Percentiles rank a stretch among this genome's conserved stretches.
phyloP scores from a whole-genome alignment of 1,140 invertebrate species.

The Drosophila mauritiana region DNA sequence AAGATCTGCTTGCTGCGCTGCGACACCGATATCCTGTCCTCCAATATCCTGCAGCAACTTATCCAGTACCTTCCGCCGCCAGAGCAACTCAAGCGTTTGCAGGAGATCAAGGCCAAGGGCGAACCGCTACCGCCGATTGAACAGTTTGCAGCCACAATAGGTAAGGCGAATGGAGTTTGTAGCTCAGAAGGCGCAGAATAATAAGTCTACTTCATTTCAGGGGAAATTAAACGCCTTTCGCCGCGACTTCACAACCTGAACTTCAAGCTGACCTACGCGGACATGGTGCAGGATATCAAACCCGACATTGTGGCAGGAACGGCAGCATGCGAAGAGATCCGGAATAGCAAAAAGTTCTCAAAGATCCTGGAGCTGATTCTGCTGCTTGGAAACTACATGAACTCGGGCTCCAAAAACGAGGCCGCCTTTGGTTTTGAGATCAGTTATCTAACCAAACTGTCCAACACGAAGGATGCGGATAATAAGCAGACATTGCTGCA shows the following conservation, averaged over 20 bases:
- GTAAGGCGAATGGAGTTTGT: slow-evolving; percentile 58
- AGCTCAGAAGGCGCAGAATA: not conserved
- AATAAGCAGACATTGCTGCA: slow-evolving; percentile 97
- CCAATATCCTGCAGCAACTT: slow-evolving; percentile 92
- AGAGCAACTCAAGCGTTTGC: slow-evolving; percentile 93
- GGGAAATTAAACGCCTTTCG: slow-evolving; percentile 93
- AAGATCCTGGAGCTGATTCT: slow-evolving; percentile 95
- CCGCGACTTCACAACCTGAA: slow-evolving; percentile 95
- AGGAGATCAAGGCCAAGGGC: slow-evolving; percentile 91
- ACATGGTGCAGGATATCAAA: slow-evolving; percentile 95
- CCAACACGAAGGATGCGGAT: slow-evolving; percentile 97
- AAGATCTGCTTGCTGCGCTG: slow-evolving; percentile 93
- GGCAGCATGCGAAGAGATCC: slow-evolving; percentile 97
- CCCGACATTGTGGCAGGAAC: slow-evolving; percentile 97
- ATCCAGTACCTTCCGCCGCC: slow-evolving; percentile 95
- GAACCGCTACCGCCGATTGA: slow-evolving; percentile 96
- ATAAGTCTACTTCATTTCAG: slow-evolving; percentile 18
- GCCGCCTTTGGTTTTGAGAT: slow-evolving; percentile 98
- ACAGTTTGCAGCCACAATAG: slow-evolving; percentile 96
- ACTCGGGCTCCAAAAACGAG: slow-evolving; percentile 96
- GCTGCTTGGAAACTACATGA: slow-evolving; percentile 97
- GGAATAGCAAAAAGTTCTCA: slow-evolving; percentile 94
- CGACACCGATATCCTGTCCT: slow-evolving; percentile 93
- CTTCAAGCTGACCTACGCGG: slow-evolving; percentile 90
- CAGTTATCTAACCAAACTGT: slow-evolving; percentile 96